A percentile compares a stretch with the other conserved stretches of the same genome.
These are phyloP conservation scores for Muntiacus muntjak DNA, from an alignment of 2,113 vertebrate genomes.

Conservation along the genomic window DNA sequence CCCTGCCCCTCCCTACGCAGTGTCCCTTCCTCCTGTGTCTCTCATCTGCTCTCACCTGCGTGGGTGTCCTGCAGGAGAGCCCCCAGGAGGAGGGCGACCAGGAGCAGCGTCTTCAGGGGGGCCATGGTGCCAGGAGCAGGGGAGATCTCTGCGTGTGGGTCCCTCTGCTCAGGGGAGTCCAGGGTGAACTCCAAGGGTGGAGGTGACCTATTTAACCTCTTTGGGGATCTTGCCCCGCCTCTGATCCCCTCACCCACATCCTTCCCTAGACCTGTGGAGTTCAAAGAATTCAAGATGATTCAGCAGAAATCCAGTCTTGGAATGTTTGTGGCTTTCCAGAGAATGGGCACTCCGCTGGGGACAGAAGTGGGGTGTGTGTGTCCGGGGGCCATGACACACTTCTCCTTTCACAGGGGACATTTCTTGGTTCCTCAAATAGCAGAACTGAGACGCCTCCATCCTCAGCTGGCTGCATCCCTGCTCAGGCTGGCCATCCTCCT, in stretches of 20 bases:
- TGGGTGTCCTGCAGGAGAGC: background rate
- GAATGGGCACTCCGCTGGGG: background rate
- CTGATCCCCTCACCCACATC: background rate
- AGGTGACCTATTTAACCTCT: constrained; percentile 62
- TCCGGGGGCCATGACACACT: constrained; percentile 26
- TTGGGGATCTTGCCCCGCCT: background rate
- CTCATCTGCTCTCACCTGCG: constrained; percentile 30
- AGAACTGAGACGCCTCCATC: background rate
- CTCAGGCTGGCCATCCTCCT: background rate
- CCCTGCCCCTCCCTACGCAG: accelerated
- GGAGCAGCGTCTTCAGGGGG: constrained; percentile 6
- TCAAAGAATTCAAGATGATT: constrained; percentile 58
- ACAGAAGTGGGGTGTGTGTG: background rate
- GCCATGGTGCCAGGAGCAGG: background rate
- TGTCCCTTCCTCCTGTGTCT: background rate
- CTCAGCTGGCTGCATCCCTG: background rate
- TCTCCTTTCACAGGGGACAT: constrained; percentile 57
- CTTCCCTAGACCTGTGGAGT: background rate
- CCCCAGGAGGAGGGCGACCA: constrained; percentile 49
- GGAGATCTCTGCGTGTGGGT: background rate
- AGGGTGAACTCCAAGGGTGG: background rate
- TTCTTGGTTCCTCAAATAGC: constrained; percentile 52
- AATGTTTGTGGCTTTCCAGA: constrained; percentile 73
- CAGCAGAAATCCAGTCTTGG: constrained; percentile 43
- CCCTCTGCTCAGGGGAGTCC: background rate